phyloP scores from a whole-genome alignment of 2,888 invertebrate genomes.

The Aleiodes leptofemur region DNA sequence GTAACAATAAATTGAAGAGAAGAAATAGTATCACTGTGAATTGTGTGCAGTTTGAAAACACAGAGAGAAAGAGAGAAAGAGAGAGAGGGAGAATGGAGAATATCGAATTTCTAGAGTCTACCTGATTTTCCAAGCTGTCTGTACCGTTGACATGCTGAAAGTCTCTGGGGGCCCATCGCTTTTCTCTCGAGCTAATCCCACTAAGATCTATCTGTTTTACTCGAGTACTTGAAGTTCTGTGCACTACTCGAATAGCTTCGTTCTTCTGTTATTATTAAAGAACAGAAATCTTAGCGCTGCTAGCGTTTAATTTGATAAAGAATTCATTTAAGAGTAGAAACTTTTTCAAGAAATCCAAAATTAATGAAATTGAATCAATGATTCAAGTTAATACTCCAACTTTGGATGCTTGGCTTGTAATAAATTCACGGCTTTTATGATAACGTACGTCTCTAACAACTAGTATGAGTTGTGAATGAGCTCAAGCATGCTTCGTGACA shows the following conservation, averaged over 20 bases:
- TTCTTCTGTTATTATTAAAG: constrained; percentile 10
- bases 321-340: no score
- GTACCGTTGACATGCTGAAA: constrained; percentile 40
- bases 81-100: constrained; percentile 16
- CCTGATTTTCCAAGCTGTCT: constrained; percentile 46
- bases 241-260: constrained; percentile 3
- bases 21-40: not conserved
- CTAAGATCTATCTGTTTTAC: constrained; percentile 58
- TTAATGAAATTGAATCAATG: no score
- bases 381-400: no score
- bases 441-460: constrained; percentile 1
- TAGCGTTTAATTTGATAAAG: not conserved
- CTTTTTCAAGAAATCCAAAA: not conserved
- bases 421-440: no score
- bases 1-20: not conserved
- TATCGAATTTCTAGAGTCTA: constrained; percentile 43
- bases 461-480: constrained; percentile 1
- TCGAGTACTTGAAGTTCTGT: constrained; percentile 26
- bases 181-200: constrained; percentile 56
- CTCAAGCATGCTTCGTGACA: not conserved
- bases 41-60: not conserved
- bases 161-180: constrained; percentile 41
- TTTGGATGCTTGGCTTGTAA: no score
- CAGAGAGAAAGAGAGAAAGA: not conserved
- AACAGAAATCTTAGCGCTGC: constrained; percentile 10